Evolutionary conservation across 2,797 vertebrate species (phyloP), one percentile per base, ranked within the genome.

Genomic region (Esox masquinongy): DNA sequence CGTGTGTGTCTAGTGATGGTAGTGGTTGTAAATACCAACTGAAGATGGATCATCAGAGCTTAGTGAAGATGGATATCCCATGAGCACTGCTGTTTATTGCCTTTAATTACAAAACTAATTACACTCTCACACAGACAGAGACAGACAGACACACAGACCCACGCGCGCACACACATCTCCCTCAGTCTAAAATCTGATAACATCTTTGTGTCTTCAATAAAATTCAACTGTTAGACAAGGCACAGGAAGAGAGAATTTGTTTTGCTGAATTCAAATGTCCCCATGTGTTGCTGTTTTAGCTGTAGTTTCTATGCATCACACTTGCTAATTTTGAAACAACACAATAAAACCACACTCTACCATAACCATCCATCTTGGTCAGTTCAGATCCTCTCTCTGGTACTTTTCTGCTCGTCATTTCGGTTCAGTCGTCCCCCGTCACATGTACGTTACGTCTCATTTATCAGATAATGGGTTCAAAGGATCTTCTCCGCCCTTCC

Each of bases 81-180:
- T 77, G 88, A 85, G 91, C 85, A 76, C 83, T 47, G 79, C 80
- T 77, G 89, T 92, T 92, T 92, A 92, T 93, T 92, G 90, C 88
- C 88, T 89, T 88, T 90, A 91, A 92, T 92, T 92, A 92, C 89
- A 83, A 91, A 87, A 88, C 92, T 93, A 93, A 93, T 94, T 92
- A 92, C 84, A 77, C 87, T 86, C 88, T 91, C 88, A 88, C 87
- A 93, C 91, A 89, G 88, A 88, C 68, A 81, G 82, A 76, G 82
- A 70, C 74, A 5, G 76, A 80, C 79, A 83, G 69, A 75, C 73
- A 49, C 14, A 24, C 63, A 92, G 83, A 77, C 87, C 87, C 88
- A 92, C 88, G 88, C 87, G 93, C 92, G 79, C 85, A 87, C 79
- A 89, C 88, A 90, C 80, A 88, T 85, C 85, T 87, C 50, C 68